Conservation (phyloP, 1,140 invertebrate genomes). For the Zaprionus tsacasi region DNA sequence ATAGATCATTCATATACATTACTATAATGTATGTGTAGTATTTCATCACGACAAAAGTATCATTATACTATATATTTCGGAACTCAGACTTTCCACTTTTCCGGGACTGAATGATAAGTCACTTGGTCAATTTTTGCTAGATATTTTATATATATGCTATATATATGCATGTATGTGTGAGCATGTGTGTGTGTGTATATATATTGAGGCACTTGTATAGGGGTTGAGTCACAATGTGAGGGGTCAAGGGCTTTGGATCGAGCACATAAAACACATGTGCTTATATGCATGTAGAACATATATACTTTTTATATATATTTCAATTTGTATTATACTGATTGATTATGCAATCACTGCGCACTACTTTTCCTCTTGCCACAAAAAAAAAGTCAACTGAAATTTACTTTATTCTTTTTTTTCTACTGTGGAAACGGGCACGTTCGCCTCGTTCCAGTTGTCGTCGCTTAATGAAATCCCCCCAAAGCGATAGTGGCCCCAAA, state of each 20-base stretch:
- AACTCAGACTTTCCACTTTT: slow-evolving; percentile 18
- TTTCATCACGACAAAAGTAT: background rate
- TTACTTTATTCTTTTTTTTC: background rate
- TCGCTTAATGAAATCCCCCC: slow-evolving; percentile 53
- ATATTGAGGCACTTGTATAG: slow-evolving; percentile 2
- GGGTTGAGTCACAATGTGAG: slow-evolving; percentile 21
- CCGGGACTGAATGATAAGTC: slow-evolving; percentile 34
- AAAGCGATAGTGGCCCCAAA: slow-evolving; percentile 15
- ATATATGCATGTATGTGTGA: background rate
- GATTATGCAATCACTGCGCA: slow-evolving; percentile 55
- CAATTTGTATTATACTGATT: slow-evolving; percentile 11
- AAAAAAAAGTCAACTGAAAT: slow-evolving; percentile 35
- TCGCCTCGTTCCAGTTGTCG: slow-evolving; percentile 37
- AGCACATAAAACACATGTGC: slow-evolving; percentile 22
- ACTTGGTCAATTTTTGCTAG: slow-evolving; percentile 7
- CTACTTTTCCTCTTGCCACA: slow-evolving; percentile 35
- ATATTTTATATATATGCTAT: slow-evolving; percentile 1
- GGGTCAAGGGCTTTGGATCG: slow-evolving; percentile 4
- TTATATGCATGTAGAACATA: slow-evolving; percentile 11
- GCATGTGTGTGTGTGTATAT: background rate
- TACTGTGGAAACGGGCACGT: slow-evolving; percentile 23
- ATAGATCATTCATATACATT: background rate
- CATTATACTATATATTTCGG: background rate
- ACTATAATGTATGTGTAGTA: background rate
- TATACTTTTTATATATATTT: slow-evolving; percentile 3